Evolutionary conservation across 1,140 invertebrate genomes (phyloP).

Genomic region (Choristoneura fumiferana): DNA sequence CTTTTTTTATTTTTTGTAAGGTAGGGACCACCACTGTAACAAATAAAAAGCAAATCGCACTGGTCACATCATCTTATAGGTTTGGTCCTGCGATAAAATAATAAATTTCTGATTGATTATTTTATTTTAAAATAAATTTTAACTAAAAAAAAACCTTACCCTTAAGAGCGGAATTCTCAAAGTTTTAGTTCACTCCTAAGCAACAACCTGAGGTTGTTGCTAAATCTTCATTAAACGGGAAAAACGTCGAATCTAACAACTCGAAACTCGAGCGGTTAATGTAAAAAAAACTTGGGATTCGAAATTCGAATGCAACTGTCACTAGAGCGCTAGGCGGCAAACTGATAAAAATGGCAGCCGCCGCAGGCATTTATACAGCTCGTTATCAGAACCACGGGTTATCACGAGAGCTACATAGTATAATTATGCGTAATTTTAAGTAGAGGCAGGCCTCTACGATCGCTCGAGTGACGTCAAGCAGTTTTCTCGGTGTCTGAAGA

Average conservation of each 20-base stretch:
- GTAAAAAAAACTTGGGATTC: conserved; percentile 22
- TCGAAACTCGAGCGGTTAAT: conserved; percentile 39
- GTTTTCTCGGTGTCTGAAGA: background rate
- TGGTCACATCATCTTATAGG: too few relatives aligned
- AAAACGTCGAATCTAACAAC: conserved; percentile 28
- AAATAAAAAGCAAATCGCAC: too few relatives aligned
- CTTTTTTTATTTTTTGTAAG: too few relatives aligned
- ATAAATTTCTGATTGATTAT: too few relatives aligned
- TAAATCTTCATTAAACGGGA: conserved; percentile 39
- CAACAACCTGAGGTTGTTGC: conserved; percentile 76
- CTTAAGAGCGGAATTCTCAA: conserved; percentile 78
- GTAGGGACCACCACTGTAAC: too few relatives aligned
- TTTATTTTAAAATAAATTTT: too few relatives aligned
- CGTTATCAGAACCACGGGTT: conserved; percentile 56
- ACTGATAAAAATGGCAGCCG: conserved; percentile 45
- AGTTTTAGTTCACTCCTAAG: conserved; percentile 69
- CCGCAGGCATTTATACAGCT: conserved; percentile 46
- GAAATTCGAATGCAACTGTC: conserved; percentile 29
- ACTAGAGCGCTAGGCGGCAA: conserved; percentile 35
- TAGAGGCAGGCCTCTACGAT: background rate
- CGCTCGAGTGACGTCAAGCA: too few relatives aligned
- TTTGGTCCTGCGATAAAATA: too few relatives aligned
- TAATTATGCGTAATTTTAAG: conserved; percentile 4
- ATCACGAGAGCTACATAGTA: conserved; percentile 37
- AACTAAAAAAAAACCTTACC: conserved; percentile 44